Conservation (phyloP, 2,797 vertebrate species). For the Malacoctenus gilli region DNA sequence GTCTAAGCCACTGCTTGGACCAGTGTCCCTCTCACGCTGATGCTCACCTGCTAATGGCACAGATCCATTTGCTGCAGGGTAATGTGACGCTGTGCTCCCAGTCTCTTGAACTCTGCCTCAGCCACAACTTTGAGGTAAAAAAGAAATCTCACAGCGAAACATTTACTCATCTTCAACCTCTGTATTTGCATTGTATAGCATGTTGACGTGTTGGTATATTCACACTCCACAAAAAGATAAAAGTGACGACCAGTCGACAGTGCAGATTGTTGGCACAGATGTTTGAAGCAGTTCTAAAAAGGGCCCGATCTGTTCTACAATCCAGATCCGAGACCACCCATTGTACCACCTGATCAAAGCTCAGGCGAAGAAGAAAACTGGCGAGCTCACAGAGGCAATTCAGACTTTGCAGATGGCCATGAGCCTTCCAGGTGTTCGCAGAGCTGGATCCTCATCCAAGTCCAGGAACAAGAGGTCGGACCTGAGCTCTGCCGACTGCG, state of each 20-base stretch:
- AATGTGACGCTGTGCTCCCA: constrained; percentile 89
- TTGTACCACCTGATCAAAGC: constrained; percentile 96
- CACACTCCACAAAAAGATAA: background rate
- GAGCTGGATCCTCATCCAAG: constrained; percentile 80
- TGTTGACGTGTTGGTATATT: no score
- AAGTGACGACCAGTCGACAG: background rate
- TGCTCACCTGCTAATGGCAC: constrained; percentile 95
- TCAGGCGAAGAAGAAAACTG: constrained; percentile 90
- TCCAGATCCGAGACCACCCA: constrained; percentile 91
- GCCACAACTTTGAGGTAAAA: constrained; percentile 95
- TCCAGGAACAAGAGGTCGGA: constrained; percentile 83
- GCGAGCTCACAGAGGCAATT: constrained; percentile 90
- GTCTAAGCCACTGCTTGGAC: constrained; percentile 88
- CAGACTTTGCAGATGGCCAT: constrained; percentile 95
- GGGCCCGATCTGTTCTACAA: constrained; percentile 14
- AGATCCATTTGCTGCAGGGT: constrained; percentile 90
- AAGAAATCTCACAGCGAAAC: no score
- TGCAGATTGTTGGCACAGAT: background rate
- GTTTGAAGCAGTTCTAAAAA: background rate
- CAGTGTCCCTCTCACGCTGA: constrained; percentile 89
- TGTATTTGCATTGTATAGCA: no score
- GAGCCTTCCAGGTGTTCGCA: constrained; percentile 90
- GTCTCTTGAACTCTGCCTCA: constrained; percentile 94
- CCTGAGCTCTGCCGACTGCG: constrained; percentile 85
- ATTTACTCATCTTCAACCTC: no score